These are phyloP conservation scores for Procavia capensis DNA, from an alignment of 2,113 vertebrate genomes.

Conservation along the genomic window DNA sequence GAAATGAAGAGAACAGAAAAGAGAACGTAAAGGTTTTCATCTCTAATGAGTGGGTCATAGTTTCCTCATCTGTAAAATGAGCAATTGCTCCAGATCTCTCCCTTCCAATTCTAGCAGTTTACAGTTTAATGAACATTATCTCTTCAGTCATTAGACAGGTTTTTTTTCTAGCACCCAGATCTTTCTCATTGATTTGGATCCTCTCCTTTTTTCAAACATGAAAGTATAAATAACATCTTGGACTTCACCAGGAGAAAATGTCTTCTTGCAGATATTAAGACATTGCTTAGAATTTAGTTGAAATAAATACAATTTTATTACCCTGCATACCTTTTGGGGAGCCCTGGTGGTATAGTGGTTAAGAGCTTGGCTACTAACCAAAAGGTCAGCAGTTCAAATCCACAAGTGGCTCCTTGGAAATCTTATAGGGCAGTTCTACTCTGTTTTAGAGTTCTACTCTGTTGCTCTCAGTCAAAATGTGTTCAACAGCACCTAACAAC, in stretches of 20 bases:
- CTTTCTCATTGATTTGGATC: neutral
- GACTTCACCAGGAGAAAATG: neutral
- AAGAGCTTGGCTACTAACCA: too few relatives aligned
- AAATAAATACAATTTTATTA: neutral
- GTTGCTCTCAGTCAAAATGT: too few relatives aligned
- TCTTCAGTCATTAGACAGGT: neutral
- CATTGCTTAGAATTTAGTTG: slow-evolving; percentile 19
- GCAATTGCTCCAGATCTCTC: neutral
- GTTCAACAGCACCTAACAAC: too few relatives aligned
- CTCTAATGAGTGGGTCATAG: neutral
- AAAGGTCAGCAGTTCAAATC: too few relatives aligned
- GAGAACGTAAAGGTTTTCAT: neutral
- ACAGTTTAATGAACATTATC: neutral
- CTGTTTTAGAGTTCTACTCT: too few relatives aligned
- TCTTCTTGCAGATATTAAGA: neutral
- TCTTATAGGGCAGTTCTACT: too few relatives aligned
- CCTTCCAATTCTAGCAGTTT: neutral
- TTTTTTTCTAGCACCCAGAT: neutral
- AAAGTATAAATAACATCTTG: neutral
- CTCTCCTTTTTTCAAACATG: neutral
- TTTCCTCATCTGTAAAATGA: slow-evolving; percentile 49
- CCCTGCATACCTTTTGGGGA: neutral
- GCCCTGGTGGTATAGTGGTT: too few relatives aligned
- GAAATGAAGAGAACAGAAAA: neutral
- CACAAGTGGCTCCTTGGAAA: too few relatives aligned